phyloP scores from a whole-genome alignment of 2,888 invertebrate species.

The Phalera bucephala region DNA sequence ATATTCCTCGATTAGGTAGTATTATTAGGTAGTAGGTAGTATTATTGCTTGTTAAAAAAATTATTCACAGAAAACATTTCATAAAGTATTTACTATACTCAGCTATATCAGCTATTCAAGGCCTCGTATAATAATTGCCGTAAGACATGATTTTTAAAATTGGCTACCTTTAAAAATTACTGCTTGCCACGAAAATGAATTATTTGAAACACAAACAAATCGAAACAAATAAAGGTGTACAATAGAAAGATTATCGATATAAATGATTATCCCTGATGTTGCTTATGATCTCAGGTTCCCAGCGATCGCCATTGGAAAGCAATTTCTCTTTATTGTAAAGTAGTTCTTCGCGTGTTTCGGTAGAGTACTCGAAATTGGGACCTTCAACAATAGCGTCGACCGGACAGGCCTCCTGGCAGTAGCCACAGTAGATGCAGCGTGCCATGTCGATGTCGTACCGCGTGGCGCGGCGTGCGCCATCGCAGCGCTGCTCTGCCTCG shows the following conservation, averaged over 20 bases:
- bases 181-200: neutral
- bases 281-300: constrained; percentile 98
- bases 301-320: constrained; percentile 97
- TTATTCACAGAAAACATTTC: no score
- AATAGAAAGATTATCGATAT: constrained; percentile 45
- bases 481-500: constrained; percentile 97
- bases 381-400: constrained; percentile 99
- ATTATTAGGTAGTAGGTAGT: no score
- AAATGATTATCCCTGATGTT: constrained; percentile 86
- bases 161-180: neutral
- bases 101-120: no score
- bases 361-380: constrained; percentile 99
- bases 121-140: constrained; percentile 16
- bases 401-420: constrained; percentile 99
- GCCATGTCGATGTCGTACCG: constrained; percentile 99
- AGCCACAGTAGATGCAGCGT: constrained; percentile 99
- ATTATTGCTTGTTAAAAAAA: no score
- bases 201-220: constrained; percentile 2
- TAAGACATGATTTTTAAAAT: constrained; percentile 15
- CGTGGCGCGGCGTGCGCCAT: constrained; percentile 97
- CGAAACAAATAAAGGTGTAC: neutral
- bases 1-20: no score
- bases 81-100: no score
- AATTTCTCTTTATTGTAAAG: constrained; percentile 99
- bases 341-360: constrained; percentile 98